These are phyloP conservation scores for Caiman crocodilus DNA, from an alignment of 2,797 vertebrate genomes.

Conservation along the genomic window DNA sequence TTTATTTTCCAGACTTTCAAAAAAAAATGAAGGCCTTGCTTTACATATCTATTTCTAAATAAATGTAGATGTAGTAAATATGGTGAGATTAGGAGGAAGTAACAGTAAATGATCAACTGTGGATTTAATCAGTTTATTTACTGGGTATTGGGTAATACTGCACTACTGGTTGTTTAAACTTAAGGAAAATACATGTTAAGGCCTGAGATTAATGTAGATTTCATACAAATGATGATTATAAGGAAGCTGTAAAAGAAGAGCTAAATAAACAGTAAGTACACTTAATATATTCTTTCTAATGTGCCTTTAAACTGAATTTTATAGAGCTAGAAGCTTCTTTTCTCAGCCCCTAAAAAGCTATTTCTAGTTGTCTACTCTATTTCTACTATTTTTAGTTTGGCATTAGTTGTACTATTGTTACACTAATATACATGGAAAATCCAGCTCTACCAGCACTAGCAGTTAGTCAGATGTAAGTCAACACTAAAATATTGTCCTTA, in stretches of 20 bases:
- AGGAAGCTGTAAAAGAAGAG: conserved; percentile 25
- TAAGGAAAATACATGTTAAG: neutral
- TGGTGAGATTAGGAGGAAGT: neutral
- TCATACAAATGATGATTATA: conserved; percentile 19
- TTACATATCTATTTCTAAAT: neutral
- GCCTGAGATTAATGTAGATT: conserved; percentile 6
- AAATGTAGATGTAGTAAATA: neutral
- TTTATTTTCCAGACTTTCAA: neutral
- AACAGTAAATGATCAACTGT: neutral
- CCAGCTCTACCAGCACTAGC: conserved; percentile 45
- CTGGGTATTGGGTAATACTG: neutral
- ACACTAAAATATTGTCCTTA: neutral
- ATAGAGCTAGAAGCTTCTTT: conserved; percentile 2
- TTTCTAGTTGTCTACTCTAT: conserved; percentile 30
- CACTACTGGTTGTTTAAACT: neutral
- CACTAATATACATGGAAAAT: conserved; percentile 7
- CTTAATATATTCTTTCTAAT: neutral
- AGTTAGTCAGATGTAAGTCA: conserved; percentile 7
- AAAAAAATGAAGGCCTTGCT: neutral
- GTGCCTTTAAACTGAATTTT: conserved; percentile 7
- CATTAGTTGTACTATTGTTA: conserved; percentile 48
- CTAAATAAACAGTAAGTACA: conserved; percentile 13
- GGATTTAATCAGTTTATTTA: neutral
- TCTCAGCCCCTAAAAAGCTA: conserved; percentile 40
- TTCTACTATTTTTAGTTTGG: neutral